Base-by-base conservation (phyloP, 2,797 vertebrate species). In the Melopsittacus undulatus region DNA sequence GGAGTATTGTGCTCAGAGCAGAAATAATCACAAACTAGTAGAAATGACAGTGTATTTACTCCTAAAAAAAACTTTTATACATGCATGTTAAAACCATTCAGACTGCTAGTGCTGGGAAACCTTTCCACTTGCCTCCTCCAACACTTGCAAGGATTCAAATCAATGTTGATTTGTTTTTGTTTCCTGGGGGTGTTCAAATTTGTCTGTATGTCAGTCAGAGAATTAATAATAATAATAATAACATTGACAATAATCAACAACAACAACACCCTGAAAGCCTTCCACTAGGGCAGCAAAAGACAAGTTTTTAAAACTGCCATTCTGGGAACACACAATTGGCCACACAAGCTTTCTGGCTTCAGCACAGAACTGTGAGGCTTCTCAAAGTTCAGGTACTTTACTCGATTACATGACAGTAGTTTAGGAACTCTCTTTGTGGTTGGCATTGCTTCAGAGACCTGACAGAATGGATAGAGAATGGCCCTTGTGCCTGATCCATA, bases 401-500 rank as follows among this genome's bases (percentile, higher is more conserved):
- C 98, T 98, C 97, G 97, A 97, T 99, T 98, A 98, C 98, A 98
- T 98, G 98, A 96, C 98, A 98, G 98, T 98, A 98, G 97, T 98
- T 98, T 98, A 98, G 98, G 98, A 98, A 98, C 97, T 98, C 97
- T 97, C 97, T 98, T 97, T 98, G 97, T 97, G 97, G 97, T 97
- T 97, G 96, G 98, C 97, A 97, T 97, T 98, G 98, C 98, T 98
- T 98, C 97, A 96, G 97, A 97, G 98, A 97, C 95, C 96, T 98
- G 98, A 98, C 98, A 98, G 97, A 97, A 98, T 97, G 98, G 98
- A 98, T 98, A 97, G 98, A 97, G 97, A 98, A 98, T 98, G 98
- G 99, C 98, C 99, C 98, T 98, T 98, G 98, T 98, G 99, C 97
- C 98, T 99, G 99, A 99, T 99, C 99, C 99, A 99, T 99, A 99